Evolutionary conservation across 2,113 vertebrate species (phyloP).

Genomic region (Pampusana beccarii): DNA sequence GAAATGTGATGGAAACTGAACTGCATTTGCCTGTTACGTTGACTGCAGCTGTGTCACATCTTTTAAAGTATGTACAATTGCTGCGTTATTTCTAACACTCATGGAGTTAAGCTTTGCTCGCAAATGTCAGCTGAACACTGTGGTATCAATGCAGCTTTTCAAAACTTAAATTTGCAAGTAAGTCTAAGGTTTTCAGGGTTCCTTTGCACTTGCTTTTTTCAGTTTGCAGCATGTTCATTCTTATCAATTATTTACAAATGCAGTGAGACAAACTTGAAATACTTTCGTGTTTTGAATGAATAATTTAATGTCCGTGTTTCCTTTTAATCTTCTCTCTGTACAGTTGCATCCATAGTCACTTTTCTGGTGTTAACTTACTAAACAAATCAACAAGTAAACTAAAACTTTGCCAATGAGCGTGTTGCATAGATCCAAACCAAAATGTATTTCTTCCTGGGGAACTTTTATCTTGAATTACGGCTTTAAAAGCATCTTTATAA

Average conservation of each 20-base stretch:
- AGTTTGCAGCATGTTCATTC: neutral
- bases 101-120: fast-evolving
- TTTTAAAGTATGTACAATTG: neutral
- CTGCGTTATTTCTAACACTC: neutral
- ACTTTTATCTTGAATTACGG: neutral
- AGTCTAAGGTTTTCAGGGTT: neutral
- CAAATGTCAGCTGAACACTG: neutral
- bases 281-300: neutral
- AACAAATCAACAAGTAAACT: neutral
- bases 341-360: neutral
- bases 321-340: neutral
- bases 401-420: neutral
- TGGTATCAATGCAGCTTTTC: neutral
- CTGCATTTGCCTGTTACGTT: fast-evolving
- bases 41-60: neutral
- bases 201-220: fast-evolving
- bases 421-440: neutral
- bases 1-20: neutral
- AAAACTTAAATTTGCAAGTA: neutral
- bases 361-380: neutral
- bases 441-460: neutral
- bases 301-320: conserved; percentile 12
- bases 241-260: neutral
- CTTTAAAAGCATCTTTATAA: neutral
- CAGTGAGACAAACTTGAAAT: neutral